A percentile compares a stretch with the other conserved stretches of the same genome.
These are phyloP conservation scores for Oryzias sinensis DNA, from an alignment of 2,797 vertebrate genomes.

Conservation along the genomic window DNA sequence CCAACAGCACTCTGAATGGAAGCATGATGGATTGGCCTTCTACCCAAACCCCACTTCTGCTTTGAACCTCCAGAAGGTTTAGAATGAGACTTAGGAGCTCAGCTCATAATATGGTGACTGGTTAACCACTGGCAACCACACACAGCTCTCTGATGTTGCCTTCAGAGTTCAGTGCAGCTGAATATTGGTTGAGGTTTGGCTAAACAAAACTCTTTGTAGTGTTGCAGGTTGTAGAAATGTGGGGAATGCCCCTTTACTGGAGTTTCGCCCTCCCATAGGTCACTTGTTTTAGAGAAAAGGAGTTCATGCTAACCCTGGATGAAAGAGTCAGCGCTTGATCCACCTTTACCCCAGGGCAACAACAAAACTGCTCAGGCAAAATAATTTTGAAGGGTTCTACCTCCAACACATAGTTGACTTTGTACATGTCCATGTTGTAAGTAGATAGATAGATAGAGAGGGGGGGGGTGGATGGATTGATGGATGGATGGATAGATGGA, in stretches of 20 bases:
- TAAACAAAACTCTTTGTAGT: constrained; percentile 69
- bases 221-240: constrained; percentile 69
- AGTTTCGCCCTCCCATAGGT: constrained; percentile 21
- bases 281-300: constrained; percentile 39
- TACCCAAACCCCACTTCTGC: constrained; percentile 67
- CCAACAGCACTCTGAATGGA: constrained; percentile 72
- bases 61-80: constrained; percentile 78
- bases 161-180: constrained; percentile 76
- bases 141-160: constrained; percentile 80
- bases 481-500: no score
- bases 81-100: constrained; percentile 74
- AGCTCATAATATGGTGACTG: constrained; percentile 79
- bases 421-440: no score
- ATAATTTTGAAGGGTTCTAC: no score
- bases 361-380: not conserved
- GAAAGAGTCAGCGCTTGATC: constrained; percentile 8
- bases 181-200: constrained; percentile 69
- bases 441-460: no score
- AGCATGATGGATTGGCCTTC: constrained; percentile 71
- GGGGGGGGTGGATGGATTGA: no score
- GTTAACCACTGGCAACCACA: constrained; percentile 80
- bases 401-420: no score
- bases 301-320: constrained; percentile 17
- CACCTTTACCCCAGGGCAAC: not conserved
- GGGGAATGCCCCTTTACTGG: constrained; percentile 60